Conservation (phyloP, 2,888 invertebrate genomes). For the Troides oblongomaculatus region DNA sequence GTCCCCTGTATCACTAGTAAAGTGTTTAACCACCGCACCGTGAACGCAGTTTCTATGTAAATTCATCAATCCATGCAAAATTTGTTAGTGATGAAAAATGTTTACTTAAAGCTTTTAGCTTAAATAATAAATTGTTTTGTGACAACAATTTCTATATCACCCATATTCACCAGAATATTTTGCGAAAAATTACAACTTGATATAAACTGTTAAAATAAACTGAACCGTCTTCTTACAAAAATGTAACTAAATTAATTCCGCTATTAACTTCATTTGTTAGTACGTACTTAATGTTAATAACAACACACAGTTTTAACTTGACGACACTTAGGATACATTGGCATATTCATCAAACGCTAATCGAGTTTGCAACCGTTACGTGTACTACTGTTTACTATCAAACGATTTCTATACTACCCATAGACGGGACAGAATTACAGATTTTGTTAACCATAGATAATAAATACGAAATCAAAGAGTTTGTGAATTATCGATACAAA, state of each 20-base stretch:
- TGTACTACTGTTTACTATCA: background rate
- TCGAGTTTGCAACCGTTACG: background rate
- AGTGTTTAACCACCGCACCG: too few relatives aligned
- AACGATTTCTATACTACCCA: background rate
- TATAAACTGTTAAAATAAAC: conserved; percentile 19
- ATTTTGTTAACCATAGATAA: too few relatives aligned
- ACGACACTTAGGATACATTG: conserved; percentile 4
- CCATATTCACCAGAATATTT: conserved; percentile 30
- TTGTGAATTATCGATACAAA: background rate
- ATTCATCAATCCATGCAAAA: background rate
- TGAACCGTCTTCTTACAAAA: conserved; percentile 26
- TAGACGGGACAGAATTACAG: too few relatives aligned
- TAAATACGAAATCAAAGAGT: too few relatives aligned
- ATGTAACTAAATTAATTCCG: conserved; percentile 25
- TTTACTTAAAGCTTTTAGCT: conserved; percentile 44
- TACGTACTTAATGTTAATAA: conserved; percentile 17
- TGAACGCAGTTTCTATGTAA: background rate
- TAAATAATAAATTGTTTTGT: conserved; percentile 59
- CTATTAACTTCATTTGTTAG: conserved; percentile 29
- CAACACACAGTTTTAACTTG: conserved; percentile 6
- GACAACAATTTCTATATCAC: conserved; percentile 43
- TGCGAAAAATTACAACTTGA: conserved; percentile 29
- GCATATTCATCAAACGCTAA: conserved; percentile 1
- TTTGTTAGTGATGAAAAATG: conserved; percentile 4
- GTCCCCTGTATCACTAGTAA: too few relatives aligned